These are phyloP conservation scores for Pissodes strobi DNA, from an alignment of 1,140 invertebrate genomes.

Conservation along the genomic window DNA sequence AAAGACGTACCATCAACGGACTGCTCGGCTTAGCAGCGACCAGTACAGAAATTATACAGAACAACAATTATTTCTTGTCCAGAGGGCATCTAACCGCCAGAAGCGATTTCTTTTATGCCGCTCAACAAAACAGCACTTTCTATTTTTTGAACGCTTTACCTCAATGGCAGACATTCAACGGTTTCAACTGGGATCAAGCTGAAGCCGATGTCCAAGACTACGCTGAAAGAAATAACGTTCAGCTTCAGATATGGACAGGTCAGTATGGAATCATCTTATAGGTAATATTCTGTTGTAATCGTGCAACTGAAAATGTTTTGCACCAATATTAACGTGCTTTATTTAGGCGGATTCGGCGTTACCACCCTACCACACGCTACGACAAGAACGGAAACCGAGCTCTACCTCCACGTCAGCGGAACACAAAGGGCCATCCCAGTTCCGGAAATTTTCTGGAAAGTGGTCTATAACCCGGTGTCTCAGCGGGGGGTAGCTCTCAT, in stretches of 20 bases:
- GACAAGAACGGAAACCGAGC: conserved; percentile 48
- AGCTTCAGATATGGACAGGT: conserved; percentile 63
- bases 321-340: too few relatives aligned
- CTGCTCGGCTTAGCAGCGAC: conserved; percentile 49
- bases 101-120: conserved; percentile 66
- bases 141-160: conserved; percentile 61
- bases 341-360: conserved; percentile 51
- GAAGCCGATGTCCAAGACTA: conserved; percentile 58
- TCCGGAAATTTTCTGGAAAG: conserved; percentile 66
- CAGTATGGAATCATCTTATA: conserved; percentile 26
- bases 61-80: conserved; percentile 62
- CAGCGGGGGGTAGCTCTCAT: conserved; percentile 64
- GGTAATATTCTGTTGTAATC: too few relatives aligned
- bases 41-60: conserved; percentile 46
- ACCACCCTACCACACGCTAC: conserved; percentile 54
- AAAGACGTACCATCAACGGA: conserved; percentile 44
- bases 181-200: conserved; percentile 60
- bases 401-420: conserved; percentile 59
- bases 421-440: conserved; percentile 59
- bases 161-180: conserved; percentile 65
- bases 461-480: conserved; percentile 61
- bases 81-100: conserved; percentile 73
- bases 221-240: conserved; percentile 32
- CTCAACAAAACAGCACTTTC: conserved; percentile 68
- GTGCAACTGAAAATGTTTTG: too few relatives aligned